These are phyloP conservation scores for Carassius carassius DNA, from an alignment of 2,113 vertebrate genomes.

Conservation along the genomic window DNA sequence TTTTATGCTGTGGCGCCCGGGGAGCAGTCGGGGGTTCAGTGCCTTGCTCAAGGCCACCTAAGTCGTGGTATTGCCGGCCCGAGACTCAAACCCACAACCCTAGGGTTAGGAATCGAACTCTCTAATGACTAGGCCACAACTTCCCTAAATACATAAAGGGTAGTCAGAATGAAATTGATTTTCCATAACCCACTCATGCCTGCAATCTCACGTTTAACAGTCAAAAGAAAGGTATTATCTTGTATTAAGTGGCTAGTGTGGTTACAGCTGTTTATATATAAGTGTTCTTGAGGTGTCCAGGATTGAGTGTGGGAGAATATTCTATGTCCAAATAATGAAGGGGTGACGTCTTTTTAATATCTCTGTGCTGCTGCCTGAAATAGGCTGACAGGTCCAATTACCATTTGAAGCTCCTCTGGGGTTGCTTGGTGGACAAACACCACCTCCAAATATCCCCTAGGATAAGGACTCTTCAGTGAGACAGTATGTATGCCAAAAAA, in stretches of 20 bases:
- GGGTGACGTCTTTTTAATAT: slow-evolving; percentile 49
- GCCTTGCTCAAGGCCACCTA: no score
- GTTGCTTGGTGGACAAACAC: slow-evolving; percentile 47
- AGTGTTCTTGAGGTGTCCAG: slow-evolving; percentile 24
- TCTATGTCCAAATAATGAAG: slow-evolving; percentile 42
- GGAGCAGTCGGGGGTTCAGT: no score
- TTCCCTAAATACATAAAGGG: not conserved
- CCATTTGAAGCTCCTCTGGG: slow-evolving; percentile 22
- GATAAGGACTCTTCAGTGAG: slow-evolving; percentile 16
- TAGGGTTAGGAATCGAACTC: no score
- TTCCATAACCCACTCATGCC: not conserved
- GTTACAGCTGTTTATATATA: slow-evolving; percentile 17
- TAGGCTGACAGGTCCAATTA: slow-evolving; percentile 56
- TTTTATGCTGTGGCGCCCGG: no score
- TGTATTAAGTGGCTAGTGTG: not conserved
- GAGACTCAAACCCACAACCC: no score
- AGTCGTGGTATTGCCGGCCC: no score
- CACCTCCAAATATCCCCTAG: slow-evolving; percentile 34
- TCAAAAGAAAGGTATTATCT: not conserved
- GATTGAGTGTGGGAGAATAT: slow-evolving; percentile 42
- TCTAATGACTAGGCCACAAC: no score
- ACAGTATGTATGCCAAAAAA: not conserved
- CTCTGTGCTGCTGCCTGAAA: slow-evolving; percentile 44
- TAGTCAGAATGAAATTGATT: not conserved
- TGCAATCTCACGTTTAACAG: not conserved